phyloP scores from a whole-genome alignment of 2,113 vertebrate genomes.

The Clarias magur region DNA sequence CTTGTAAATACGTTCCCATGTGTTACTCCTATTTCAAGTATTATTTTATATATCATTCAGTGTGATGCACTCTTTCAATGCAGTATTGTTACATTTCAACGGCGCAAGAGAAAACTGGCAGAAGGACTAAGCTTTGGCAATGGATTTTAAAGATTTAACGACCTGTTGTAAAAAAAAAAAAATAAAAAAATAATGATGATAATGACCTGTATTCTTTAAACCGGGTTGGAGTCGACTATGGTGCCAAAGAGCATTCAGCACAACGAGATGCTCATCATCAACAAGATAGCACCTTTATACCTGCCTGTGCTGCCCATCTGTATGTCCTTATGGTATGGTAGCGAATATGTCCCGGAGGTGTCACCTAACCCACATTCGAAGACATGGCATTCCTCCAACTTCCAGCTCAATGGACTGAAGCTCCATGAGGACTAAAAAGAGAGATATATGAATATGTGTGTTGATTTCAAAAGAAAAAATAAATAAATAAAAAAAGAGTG shows the following conservation, averaged over 20 bases:
- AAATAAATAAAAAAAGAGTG: conserved; percentile 70
- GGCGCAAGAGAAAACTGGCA: conserved; percentile 41
- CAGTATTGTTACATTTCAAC: conserved; percentile 54
- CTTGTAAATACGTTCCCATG: conserved; percentile 57
- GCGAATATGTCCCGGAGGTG: not conserved
- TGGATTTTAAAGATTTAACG: conserved; percentile 28
- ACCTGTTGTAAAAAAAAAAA: not conserved
- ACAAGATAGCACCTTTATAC: conserved; percentile 46
- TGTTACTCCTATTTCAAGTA: conserved; percentile 54
- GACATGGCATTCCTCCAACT: conserved; percentile 27
- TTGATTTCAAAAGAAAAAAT: conserved; percentile 52
- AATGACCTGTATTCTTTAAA: conserved; percentile 16
- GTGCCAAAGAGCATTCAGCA: conserved; percentile 42
- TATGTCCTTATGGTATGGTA: conserved; percentile 22
- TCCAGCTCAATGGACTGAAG: conserved; percentile 35
- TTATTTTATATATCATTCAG: conserved; percentile 52
- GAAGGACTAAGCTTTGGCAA: conserved; percentile 18
- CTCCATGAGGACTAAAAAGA: conserved; percentile 46
- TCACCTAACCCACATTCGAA: conserved; percentile 28
- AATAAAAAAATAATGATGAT: not conserved
- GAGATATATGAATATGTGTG: conserved; percentile 57
- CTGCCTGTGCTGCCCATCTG: conserved; percentile 44
- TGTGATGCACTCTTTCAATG: conserved; percentile 57
- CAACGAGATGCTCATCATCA: conserved; percentile 32
- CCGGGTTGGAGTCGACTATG: conserved; percentile 15